A percentile compares a stretch with the other conserved stretches of the same genome.
Conservation (phyloP, 2,888 invertebrate genomes). For the Xylocampa areola region DNA sequence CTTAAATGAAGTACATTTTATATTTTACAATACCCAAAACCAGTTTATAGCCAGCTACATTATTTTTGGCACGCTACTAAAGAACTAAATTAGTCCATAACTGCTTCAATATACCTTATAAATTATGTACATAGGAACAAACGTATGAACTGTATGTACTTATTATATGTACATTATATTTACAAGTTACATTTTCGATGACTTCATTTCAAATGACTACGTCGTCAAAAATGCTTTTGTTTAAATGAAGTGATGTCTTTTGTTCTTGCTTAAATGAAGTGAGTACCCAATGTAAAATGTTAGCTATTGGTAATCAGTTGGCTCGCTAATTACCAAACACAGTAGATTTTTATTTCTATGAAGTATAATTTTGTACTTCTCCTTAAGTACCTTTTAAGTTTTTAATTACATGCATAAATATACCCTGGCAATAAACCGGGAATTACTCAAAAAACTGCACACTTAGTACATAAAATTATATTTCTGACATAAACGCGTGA, state of each 20-base stretch:
- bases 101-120: conserved; percentile 62
- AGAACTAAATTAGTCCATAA: conserved; percentile 74
- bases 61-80: conserved; percentile 83
- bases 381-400: conserved; percentile 11
- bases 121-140: conserved; percentile 83
- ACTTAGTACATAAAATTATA: conserved; percentile 2
- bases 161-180: conserved; percentile 61
- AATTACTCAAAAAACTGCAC: no score
- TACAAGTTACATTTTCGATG: conserved; percentile 53
- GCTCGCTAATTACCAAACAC: no score
- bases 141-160: conserved; percentile 65
- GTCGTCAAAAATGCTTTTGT: conserved; percentile 30
- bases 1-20: conserved; percentile 49
- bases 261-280: conserved; percentile 36
- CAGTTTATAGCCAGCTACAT: conserved; percentile 71
- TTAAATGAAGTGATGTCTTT: conserved; percentile 50
- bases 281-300: not conserved
- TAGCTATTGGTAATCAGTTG: no score
- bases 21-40: conserved; percentile 66
- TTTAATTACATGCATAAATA: not conserved
- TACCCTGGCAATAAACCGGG: conserved; percentile 32
- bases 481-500: not conserved
- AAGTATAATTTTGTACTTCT: no score
- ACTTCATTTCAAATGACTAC: conserved; percentile 50
- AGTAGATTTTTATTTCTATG: no score